These are phyloP conservation scores for Cantharis nigra DNA, from an alignment of 2,888 invertebrate species.

Conservation along the genomic window DNA sequence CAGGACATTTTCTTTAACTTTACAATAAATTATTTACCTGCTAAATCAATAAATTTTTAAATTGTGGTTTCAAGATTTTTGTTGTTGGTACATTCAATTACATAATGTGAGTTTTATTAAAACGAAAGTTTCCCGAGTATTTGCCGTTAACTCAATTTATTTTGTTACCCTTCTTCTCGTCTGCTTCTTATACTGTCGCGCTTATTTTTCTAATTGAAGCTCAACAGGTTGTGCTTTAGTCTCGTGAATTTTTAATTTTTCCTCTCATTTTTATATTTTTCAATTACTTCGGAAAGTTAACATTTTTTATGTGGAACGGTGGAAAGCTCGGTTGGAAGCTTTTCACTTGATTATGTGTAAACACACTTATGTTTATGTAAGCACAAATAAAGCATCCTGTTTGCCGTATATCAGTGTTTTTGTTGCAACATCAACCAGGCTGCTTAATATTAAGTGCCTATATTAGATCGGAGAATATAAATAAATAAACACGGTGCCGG, in stretches of 20 bases:
- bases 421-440: neutral
- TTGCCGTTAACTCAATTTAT: slow-evolving; percentile 54
- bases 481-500: neutral
- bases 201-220: slow-evolving; percentile 41
- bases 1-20: neutral
- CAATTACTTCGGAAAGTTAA: neutral
- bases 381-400: neutral
- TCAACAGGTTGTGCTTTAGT: slow-evolving; percentile 45
- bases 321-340: neutral
- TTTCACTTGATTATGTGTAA: neutral
- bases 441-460: neutral
- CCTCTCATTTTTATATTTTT: slow-evolving; percentile 18
- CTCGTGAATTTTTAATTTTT: slow-evolving; percentile 44
- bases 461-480: neutral
- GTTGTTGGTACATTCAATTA: slow-evolving; percentile 29
- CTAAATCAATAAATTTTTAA: slow-evolving; percentile 36
- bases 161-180: slow-evolving; percentile 46
- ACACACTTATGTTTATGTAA: neutral
- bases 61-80: slow-evolving; percentile 46
- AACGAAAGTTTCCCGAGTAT: slow-evolving; percentile 51
- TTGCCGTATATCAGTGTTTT: neutral
- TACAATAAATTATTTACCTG: too few relatives aligned
- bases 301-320: neutral
- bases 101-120: slow-evolving; percentile 41
- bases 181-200: slow-evolving; percentile 26